Evolutionary conservation across 2,888 invertebrate species (phyloP).

Genomic region (Diarsia dahlii): DNA sequence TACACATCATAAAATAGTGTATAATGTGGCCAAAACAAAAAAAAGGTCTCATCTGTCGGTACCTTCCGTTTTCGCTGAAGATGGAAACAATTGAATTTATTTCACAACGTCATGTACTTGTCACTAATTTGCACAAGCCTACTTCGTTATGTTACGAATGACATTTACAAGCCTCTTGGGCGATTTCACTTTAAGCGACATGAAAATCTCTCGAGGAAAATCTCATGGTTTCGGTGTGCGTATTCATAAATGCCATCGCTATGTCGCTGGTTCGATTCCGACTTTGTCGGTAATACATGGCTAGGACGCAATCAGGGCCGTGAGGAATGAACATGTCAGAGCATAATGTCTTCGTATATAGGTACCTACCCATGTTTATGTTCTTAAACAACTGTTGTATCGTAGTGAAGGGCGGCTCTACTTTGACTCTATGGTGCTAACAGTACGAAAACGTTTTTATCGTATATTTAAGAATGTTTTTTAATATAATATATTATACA

Average conservation of each 20-base stretch:
- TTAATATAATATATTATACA: too few species aligned
- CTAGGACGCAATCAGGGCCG: constrained; percentile 59
- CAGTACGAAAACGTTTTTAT: not conserved
- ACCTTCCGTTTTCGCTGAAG: constrained; percentile 46
- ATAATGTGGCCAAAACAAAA: constrained; percentile 51
- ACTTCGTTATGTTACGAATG: constrained; percentile 31
- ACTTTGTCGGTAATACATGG: constrained; percentile 61
- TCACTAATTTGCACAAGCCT: constrained; percentile 42
- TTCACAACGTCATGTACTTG: constrained; percentile 41
- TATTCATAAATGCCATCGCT: constrained; percentile 45
- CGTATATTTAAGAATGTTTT: not conserved
- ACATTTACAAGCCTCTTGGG: constrained; percentile 26
- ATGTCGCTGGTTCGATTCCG: constrained; percentile 42
- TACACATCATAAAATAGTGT: constrained; percentile 69
- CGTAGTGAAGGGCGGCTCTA: not conserved
- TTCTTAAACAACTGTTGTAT: constrained; percentile 41
- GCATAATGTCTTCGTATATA: constrained; percentile 61
- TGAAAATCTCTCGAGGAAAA: constrained; percentile 24
- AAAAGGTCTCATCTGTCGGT: constrained; percentile 35
- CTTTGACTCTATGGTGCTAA: not conserved
- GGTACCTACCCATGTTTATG: constrained; percentile 13
- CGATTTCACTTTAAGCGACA: constrained; percentile 47
- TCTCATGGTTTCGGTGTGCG: constrained; percentile 41
- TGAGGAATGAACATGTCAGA: constrained; percentile 58
- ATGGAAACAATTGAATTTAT: constrained; percentile 63